Conservation (phyloP, 2,113 vertebrate species). For the Catagonus wagneri region DNA sequence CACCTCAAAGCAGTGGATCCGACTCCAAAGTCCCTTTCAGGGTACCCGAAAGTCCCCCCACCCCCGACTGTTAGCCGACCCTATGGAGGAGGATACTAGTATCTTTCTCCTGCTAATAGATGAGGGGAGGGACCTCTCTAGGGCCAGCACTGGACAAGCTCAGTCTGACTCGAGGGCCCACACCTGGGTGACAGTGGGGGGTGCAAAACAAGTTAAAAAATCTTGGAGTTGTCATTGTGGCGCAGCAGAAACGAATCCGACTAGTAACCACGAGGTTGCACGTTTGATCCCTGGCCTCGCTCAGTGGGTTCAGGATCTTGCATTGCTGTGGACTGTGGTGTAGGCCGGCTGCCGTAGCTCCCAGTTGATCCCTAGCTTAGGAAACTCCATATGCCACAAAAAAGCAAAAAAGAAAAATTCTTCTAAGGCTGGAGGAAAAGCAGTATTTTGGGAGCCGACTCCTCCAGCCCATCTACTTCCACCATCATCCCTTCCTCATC, state of each 20-base stretch:
- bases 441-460: not conserved
- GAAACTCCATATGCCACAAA: too few species aligned
- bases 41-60: not conserved
- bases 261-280: too few species aligned
- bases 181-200: not conserved
- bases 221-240: not conserved
- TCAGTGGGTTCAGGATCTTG: too few species aligned
- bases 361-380: too few species aligned
- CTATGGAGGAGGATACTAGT: not conserved
- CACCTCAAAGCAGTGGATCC: not conserved
- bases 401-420: too few species aligned
- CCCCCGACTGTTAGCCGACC: not conserved
- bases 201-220: not conserved
- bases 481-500: not conserved
- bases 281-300: too few species aligned
- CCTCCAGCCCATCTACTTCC: not conserved
- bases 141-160: not conserved
- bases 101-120: not conserved
- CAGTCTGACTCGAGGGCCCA: not conserved
- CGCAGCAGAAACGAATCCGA: too few species aligned
- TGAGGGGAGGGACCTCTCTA: not conserved
- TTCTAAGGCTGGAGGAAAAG: not conserved
- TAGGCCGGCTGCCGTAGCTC: too few species aligned
- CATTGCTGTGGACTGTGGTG: too few species aligned
- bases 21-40: not conserved